A percentile compares a stretch with the other conserved stretches of the same genome.
phyloP scores from a whole-genome alignment of 2,888 invertebrate genomes.

The Ophioninae sp. region DNA sequence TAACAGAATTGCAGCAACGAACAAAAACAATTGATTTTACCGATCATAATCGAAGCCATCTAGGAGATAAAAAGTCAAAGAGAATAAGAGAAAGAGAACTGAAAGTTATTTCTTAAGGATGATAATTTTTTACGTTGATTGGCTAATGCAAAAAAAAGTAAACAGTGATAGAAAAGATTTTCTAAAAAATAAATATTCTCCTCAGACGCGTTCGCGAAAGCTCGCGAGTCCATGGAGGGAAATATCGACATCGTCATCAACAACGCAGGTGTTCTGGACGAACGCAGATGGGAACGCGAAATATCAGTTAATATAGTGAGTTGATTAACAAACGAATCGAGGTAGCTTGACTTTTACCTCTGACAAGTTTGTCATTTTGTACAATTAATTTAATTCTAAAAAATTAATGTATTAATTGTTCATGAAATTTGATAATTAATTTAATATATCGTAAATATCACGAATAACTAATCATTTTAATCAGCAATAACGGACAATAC shows the following conservation, averaged over 20 bases:
- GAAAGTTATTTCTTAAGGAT: neutral
- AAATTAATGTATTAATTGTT: no score
- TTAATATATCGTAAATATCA: no score
- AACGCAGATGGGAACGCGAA: conserved; percentile 88
- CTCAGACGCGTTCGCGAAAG: conserved; percentile 88
- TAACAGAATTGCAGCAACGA: neutral
- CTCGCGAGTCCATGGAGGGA: conserved; percentile 85
- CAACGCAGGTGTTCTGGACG: conserved; percentile 90
- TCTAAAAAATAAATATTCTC: conserved; percentile 48
- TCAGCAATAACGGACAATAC: no score
- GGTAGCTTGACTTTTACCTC: neutral
- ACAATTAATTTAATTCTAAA: no score
- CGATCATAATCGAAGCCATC: neutral
- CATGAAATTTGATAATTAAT: no score
- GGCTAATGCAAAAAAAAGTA: neutral
- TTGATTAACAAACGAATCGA: conserved; percentile 4
- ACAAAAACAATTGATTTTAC: neutral
- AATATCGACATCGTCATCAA: conserved; percentile 90
- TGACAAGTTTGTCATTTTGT: no score
- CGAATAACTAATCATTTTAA: no score
- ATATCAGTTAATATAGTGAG: conserved; percentile 89
- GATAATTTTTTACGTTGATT: neutral
- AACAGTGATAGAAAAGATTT: neutral
- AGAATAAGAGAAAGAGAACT: neutral
- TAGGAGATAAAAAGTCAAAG: neutral